Conservation (phyloP, 2,888 invertebrate species). For the Cheilosia variabilis region DNA sequence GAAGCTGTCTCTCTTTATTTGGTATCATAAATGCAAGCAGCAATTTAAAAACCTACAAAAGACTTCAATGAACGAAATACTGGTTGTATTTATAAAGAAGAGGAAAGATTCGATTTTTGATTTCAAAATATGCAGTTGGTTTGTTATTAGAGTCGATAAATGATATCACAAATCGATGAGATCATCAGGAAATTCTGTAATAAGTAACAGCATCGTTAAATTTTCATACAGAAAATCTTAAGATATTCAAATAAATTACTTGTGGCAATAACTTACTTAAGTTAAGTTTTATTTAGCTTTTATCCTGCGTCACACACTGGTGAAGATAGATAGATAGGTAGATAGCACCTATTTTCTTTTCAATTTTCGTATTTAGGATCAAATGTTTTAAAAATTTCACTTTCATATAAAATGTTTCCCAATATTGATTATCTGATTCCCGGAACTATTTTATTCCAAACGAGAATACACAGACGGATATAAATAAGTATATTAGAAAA, state of each 20-base stretch:
- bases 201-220: slow-evolving; percentile 10
- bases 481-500: slow-evolving; percentile 3
- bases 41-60: not conserved
- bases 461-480: not conserved
- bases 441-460: not conserved
- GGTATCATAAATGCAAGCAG: slow-evolving; percentile 20
- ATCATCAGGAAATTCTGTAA: slow-evolving; percentile 37
- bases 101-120: not conserved
- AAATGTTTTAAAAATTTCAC: not conserved
- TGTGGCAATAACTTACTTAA: slow-evolving; percentile 2
- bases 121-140: not conserved
- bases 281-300: no score
- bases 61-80: not conserved
- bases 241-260: not conserved
- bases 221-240: not conserved
- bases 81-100: slow-evolving; percentile 2
- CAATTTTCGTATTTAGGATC: no score
- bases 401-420: slow-evolving; percentile 4
- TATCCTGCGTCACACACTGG: not conserved
- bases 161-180: slow-evolving; percentile 47
- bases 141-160: not conserved
- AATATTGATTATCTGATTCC: slow-evolving; percentile 44
- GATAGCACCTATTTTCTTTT: slow-evolving; percentile 4
- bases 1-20: not conserved
- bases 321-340: not conserved